A percentile compares a stretch with the other conserved stretches of the same genome.
These are phyloP conservation scores for Epinephelus fuscoguttatus DNA, from an alignment of 2,113 vertebrate species.

Conservation along the genomic window DNA sequence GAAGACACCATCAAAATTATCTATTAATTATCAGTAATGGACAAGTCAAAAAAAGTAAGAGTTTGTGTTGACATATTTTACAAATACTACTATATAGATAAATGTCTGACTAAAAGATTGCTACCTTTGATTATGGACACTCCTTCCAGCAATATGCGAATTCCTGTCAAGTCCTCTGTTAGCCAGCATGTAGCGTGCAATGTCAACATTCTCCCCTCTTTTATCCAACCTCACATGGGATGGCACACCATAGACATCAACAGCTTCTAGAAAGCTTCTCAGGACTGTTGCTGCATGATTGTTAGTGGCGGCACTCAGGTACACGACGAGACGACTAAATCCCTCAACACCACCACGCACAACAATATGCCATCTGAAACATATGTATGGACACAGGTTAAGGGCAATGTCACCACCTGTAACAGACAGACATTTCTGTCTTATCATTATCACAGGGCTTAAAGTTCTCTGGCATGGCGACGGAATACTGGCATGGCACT, in stretches of 20 bases:
- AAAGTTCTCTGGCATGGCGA: too few species aligned
- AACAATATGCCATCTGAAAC: neutral
- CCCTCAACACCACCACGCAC: neutral
- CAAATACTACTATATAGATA: neutral
- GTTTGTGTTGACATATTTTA: neutral
- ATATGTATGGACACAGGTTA: too few species aligned
- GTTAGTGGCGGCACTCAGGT: neutral
- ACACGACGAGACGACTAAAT: neutral
- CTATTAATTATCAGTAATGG: too few species aligned
- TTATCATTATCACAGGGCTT: too few species aligned
- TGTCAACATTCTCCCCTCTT: neutral
- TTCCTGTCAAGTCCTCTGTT: neutral
- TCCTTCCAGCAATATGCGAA: constrained; percentile 1
- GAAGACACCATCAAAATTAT: too few species aligned
- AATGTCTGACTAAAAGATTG: neutral
- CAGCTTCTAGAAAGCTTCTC: constrained; percentile 2
- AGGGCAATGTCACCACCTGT: too few species aligned
- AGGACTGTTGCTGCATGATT: neutral
- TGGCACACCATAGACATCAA: neutral
- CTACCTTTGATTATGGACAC: constrained; percentile 8
- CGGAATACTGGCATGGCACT: too few species aligned
- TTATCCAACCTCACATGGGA: neutral
- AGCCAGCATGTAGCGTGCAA: neutral
- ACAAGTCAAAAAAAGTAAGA: too few species aligned
- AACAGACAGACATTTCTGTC: too few species aligned